A percentile compares a stretch with the other conserved stretches of the same genome.
Evolutionary conservation across 1,140 invertebrate species (phyloP).

Genomic region (Platyura marginata): DNA sequence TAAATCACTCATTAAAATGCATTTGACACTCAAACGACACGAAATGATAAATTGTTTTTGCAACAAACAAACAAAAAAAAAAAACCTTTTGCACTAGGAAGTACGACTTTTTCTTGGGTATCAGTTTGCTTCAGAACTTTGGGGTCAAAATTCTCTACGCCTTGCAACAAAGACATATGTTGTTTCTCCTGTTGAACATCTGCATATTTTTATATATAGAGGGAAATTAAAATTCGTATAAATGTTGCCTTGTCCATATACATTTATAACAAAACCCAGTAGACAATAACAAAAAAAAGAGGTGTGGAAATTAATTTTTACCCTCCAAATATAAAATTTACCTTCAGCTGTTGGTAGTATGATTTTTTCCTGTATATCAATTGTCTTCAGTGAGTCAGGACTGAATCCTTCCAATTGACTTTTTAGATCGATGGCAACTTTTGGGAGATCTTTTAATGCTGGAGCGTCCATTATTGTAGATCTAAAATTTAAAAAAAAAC

Average conservation of each 20-base stretch:
- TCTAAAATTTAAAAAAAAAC: too few relatives aligned
- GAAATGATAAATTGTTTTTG: too few relatives aligned
- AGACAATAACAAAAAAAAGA: too few relatives aligned
- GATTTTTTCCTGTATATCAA: slow-evolving; percentile 70
- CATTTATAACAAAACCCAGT: too few relatives aligned
- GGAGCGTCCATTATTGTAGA: slow-evolving; percentile 27
- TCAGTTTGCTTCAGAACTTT: slow-evolving; percentile 52
- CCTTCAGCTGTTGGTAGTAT: slow-evolving; percentile 76
- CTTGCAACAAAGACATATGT: slow-evolving; percentile 51
- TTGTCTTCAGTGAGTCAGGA: slow-evolving; percentile 60
- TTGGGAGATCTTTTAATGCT: slow-evolving; percentile 72
- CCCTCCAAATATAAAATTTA: too few relatives aligned
- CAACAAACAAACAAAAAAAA: too few relatives aligned
- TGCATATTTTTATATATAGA: too few relatives aligned
- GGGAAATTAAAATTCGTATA: too few relatives aligned
- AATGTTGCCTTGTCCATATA: too few relatives aligned
- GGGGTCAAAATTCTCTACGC: slow-evolving; percentile 50
- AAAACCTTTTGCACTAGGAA: slow-evolving; percentile 60
- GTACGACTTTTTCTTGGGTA: slow-evolving; percentile 58
- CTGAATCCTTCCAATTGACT: slow-evolving; percentile 76
- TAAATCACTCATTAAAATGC: too few relatives aligned
- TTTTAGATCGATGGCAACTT: slow-evolving; percentile 72
- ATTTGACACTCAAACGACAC: too few relatives aligned
- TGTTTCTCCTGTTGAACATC: slow-evolving; percentile 57
- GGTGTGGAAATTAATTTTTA: too few relatives aligned